These are phyloP conservation scores for Protula sp. DNA, from an alignment of 2,888 invertebrate genomes.

Conservation along the genomic window DNA sequence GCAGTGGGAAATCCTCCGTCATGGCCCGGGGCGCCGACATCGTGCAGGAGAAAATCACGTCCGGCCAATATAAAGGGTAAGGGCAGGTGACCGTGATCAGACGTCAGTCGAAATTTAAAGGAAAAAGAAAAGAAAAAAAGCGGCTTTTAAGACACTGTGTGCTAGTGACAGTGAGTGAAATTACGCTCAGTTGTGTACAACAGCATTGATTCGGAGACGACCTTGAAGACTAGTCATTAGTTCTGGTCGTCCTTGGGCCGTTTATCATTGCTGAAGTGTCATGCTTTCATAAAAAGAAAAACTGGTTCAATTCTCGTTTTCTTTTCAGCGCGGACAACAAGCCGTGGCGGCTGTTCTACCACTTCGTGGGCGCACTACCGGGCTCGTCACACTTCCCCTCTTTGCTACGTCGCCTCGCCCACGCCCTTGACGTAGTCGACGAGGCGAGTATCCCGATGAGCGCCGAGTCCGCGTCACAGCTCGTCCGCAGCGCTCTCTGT, in stretches of 20 bases:
- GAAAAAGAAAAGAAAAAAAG: too few relatives aligned
- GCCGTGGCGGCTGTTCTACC: conserved; percentile 23
- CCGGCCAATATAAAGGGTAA: conserved; percentile 11
- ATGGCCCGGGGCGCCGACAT: conserved; percentile 40
- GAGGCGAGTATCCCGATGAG: conserved; percentile 42
- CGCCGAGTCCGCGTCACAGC: conserved; percentile 41
- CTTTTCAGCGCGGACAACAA: neutral
- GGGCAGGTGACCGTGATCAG: too few relatives aligned
- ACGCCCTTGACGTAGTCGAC: conserved; percentile 21
- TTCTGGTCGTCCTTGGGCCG: too few relatives aligned
- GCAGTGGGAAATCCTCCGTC: conserved; percentile 48
- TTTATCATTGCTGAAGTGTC: too few relatives aligned
- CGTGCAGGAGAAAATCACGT: neutral
- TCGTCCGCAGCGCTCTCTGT: conserved; percentile 46
- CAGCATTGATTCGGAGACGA: too few relatives aligned
- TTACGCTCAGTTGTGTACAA: too few relatives aligned
- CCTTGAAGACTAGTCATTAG: too few relatives aligned
- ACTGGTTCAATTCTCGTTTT: too few relatives aligned
- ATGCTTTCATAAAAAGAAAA: too few relatives aligned
- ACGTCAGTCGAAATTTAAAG: too few relatives aligned
- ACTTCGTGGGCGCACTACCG: conserved; percentile 28
- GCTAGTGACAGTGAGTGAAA: too few relatives aligned
- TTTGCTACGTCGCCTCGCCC: conserved; percentile 20
- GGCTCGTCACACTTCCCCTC: conserved; percentile 21
- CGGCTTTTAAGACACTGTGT: too few relatives aligned